A percentile compares a stretch with the other conserved stretches of the same genome.
phyloP scores from a whole-genome alignment of 2,888 invertebrate genomes.

The Hanleya hanleyi region DNA sequence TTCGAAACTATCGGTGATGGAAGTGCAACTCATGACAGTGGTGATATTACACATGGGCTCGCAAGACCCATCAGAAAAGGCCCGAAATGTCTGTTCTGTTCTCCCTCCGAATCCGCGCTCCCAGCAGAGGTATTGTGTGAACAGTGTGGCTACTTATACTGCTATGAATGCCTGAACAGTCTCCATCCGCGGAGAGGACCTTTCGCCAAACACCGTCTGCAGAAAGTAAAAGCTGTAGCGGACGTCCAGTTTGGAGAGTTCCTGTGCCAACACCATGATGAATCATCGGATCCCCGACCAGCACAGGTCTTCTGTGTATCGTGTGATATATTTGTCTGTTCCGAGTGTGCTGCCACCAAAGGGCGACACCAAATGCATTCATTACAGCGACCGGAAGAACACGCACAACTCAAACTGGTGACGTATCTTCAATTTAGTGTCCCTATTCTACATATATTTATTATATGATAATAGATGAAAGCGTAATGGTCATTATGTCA shows the following conservation, averaged over 20 bases:
- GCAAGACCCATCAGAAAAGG: too few species aligned
- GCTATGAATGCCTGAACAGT: neutral
- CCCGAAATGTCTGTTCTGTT: neutral
- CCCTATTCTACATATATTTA: too few species aligned
- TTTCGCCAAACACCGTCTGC: neutral
- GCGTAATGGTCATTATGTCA: too few species aligned
- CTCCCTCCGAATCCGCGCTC: neutral
- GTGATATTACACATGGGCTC: too few species aligned
- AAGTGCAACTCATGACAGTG: too few species aligned
- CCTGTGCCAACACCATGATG: neutral
- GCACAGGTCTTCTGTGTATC: neutral
- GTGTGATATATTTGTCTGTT: neutral
- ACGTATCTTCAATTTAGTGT: too few species aligned
- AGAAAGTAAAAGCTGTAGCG: neutral
- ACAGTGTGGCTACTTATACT: neutral
- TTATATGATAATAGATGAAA: too few species aligned
- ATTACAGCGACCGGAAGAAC: neutral
- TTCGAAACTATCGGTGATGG: too few species aligned
- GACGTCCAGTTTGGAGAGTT: neutral
- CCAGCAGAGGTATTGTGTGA: neutral
- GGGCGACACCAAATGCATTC: neutral
- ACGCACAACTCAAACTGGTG: neutral
- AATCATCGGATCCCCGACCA: neutral
- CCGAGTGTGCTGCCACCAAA: neutral
- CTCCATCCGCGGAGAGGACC: neutral